Percentiles rank a stretch among this genome's conserved stretches.
phyloP scores from a whole-genome alignment of 2,113 vertebrate genomes.

The Phyllostomus discolor region DNA sequence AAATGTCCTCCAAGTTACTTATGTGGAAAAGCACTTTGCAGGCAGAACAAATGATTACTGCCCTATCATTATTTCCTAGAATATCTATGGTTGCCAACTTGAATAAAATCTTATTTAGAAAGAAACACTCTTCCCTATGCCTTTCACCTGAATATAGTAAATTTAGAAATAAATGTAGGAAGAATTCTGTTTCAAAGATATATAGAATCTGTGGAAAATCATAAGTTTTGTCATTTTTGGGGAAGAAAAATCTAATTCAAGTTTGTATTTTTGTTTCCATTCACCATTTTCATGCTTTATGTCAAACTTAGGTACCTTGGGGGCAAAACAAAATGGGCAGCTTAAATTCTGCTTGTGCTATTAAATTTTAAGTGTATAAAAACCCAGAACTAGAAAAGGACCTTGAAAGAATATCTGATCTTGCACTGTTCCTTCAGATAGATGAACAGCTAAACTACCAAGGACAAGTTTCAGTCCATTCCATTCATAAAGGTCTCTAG shows the following conservation, averaged over 20 bases:
- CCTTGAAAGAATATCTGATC: background rate
- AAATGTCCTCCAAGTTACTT: background rate
- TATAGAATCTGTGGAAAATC: background rate
- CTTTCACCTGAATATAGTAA: slow-evolving; percentile 3
- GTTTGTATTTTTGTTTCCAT: background rate
- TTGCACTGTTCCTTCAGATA: background rate
- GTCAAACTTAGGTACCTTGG: background rate
- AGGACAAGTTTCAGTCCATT: background rate
- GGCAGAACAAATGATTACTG: background rate
- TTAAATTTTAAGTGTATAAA: slow-evolving; percentile 29
- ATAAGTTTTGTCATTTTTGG: slow-evolving; percentile 20
- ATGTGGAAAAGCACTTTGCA: background rate
- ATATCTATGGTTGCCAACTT: background rate
- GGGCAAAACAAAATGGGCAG: background rate
- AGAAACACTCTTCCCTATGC: background rate
- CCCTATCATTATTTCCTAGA: background rate
- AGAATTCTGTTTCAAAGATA: background rate
- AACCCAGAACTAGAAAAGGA: background rate
- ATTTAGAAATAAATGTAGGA: background rate
- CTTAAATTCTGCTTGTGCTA: background rate
- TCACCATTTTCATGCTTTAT: background rate
- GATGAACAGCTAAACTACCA: background rate
- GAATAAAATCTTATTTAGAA: slow-evolving; percentile 34
- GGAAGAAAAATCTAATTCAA: slow-evolving; percentile 7
- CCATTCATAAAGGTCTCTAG: background rate